Evolutionary conservation across 2,888 invertebrate genomes (phyloP), one percentile per base, ranked within the genome.

Genomic region (Aquatica leii): DNA sequence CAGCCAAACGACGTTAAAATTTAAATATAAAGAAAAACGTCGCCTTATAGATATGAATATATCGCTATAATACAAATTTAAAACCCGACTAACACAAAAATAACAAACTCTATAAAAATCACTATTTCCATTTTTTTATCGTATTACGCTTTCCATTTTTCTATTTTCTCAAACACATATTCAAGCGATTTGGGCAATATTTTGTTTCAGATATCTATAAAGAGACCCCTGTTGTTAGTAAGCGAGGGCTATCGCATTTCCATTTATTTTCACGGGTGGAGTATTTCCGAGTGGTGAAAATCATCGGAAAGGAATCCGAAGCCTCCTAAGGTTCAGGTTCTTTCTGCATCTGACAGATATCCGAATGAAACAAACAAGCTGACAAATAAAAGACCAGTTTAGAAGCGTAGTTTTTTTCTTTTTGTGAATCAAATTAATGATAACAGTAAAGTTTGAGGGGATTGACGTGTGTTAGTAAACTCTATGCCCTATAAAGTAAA

Each of bases 251-350:
- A 62, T 62, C 61, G 40, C 56, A 56, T 62, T 62, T 62, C 61
- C 61, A 62, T 55, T 62, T 62, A 62, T 62, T 62, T 62, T 62
- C 55, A 62, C 55, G 61, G 50, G 50, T 62, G 61, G 46, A 62
- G 50, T 56, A 56, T 56, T 62, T 62, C 56, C 18, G 51, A 58
- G 50, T 62, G 56, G 51, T 56, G 61, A 56, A 62, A 62, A 62
- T 62, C 61, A 62, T 55, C 50, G 56, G 55, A 49, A 50, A 50
- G 57, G 37, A 51, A 48, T 49, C 11, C 57, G 54, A 37, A 50
- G 20, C 46, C 57, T 56, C 46, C 56, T 56, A 21, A 21, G 56
- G 61, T 50, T 62, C 56, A 55, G 51, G 51, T 59, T 62, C 61
- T 12, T 48, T 56, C 61, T 62, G 61, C 51, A 62, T 35, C 56